Conservation (phyloP, 1,140 invertebrate genomes). For the Bombyx mandarina region DNA sequence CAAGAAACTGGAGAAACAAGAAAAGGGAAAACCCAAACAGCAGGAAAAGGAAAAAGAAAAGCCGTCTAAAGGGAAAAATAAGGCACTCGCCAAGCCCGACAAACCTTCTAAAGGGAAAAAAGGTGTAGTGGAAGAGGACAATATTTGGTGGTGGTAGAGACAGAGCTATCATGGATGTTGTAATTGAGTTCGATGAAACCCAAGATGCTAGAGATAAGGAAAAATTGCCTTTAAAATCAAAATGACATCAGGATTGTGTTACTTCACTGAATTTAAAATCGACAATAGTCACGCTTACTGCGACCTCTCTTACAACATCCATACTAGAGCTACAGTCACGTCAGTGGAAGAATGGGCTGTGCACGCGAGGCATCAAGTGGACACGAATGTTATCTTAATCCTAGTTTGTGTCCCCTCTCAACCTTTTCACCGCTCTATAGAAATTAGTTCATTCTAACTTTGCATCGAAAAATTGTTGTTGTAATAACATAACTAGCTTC, state of each 20-base stretch:
- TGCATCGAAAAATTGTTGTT: conserved; percentile 30
- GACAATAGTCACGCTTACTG: too few species aligned
- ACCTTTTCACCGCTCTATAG: conserved; percentile 16
- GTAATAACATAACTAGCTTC: conserved; percentile 48
- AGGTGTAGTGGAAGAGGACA: conserved; percentile 86
- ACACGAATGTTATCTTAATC: conserved; percentile 52
- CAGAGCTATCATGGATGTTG: conserved; percentile 37
- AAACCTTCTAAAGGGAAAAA: conserved; percentile 78
- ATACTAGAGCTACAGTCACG: conserved; percentile 17
- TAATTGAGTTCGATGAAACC: conserved; percentile 9
- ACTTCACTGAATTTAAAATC: too few species aligned
- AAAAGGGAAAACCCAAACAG: conserved; percentile 44
- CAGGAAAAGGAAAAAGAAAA: conserved; percentile 47
- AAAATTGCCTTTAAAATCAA: too few species aligned
- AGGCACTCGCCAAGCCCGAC: conserved; percentile 68
- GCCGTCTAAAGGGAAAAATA: conserved; percentile 58
- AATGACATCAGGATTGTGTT: conserved; percentile 29
- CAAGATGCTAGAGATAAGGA: too few species aligned
- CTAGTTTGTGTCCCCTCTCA: conserved; percentile 19
- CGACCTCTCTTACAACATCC: too few species aligned
- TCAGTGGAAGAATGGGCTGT: conserved; percentile 29
- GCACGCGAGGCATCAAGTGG: conserved; percentile 56
- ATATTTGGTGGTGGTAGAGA: conserved; percentile 77
- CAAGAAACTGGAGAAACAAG: conserved; percentile 41
- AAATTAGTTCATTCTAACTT: conserved; percentile 34